Percentiles rank a stretch among this genome's conserved stretches.
Evolutionary conservation across 1,140 invertebrate genomes (phyloP).

Genomic region (Drosophila kanapiae): DNA sequence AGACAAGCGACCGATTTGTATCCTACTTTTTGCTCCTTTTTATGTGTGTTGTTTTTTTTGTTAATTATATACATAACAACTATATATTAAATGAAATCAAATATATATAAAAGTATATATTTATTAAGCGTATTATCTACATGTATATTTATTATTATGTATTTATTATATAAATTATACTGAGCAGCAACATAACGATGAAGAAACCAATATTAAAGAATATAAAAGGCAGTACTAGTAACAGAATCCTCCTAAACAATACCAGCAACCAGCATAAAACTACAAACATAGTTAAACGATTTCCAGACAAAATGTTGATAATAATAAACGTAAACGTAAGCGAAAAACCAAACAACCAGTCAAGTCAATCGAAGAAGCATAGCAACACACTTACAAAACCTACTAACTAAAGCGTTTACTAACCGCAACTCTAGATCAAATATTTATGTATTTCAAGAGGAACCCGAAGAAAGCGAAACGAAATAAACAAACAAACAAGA

Average conservation of each 20-base stretch:
- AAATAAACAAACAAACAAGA: slow-evolving; percentile 34
- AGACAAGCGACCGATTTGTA: slow-evolving; percentile 46
- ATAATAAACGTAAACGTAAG: slow-evolving; percentile 73
- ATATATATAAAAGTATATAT: slow-evolving; percentile 62
- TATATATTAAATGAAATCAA: slow-evolving; percentile 62
- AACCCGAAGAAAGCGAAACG: slow-evolving; percentile 9
- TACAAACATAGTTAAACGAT: slow-evolving; percentile 61
- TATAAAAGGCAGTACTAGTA: slow-evolving; percentile 60
- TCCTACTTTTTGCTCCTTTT: slow-evolving; percentile 80
- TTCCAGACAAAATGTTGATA: slow-evolving; percentile 73
- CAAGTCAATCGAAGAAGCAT: slow-evolving; percentile 80
- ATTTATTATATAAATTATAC: slow-evolving; percentile 84
- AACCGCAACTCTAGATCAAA: slow-evolving; percentile 68
- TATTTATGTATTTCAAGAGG: slow-evolving; percentile 51
- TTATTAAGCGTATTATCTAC: slow-evolving; percentile 84
- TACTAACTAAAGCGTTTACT: slow-evolving; percentile 73
- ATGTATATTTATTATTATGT: slow-evolving; percentile 85
- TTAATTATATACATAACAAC: slow-evolving; percentile 82
- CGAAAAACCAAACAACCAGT: slow-evolving; percentile 63
- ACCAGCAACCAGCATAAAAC: slow-evolving; percentile 65
- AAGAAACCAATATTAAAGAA: slow-evolving; percentile 48
- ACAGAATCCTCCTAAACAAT: slow-evolving; percentile 76
- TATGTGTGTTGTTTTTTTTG: slow-evolving; percentile 83
- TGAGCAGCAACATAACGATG: slow-evolving; percentile 64
- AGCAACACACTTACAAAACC: slow-evolving; percentile 61